Evolutionary conservation across 2,113 vertebrate genomes (phyloP), one percentile per base, ranked within the genome.

Genomic region (Passer montanus): DNA sequence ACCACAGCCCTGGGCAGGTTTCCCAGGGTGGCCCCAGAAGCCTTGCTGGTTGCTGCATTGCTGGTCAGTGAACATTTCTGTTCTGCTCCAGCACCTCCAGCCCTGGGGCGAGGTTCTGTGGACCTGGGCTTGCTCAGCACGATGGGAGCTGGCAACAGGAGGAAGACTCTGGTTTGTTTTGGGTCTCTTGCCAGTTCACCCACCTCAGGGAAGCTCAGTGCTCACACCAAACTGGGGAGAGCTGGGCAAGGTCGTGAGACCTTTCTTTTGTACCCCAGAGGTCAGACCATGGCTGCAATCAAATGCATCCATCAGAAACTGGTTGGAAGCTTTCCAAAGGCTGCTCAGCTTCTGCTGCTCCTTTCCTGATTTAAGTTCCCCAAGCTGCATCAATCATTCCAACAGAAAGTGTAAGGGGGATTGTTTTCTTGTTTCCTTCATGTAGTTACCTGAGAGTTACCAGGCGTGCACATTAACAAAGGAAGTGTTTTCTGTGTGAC

Each of bases 251-350:
- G 44, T 62, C 56, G 69, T 49, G 30, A 28, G 50, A 81, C 77
- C 53, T 77, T 70, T 76, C 69, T 62, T 93, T 84, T 69, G 20
- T 21, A 85, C 43, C n/a, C 74, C 87, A 83, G 94, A 89, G 37
- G 56, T 96, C 74, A 67, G 15, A 55, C 7, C 10, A 15, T 59
- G 49, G 39, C 17, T 95, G 82, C 43, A 87, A 52, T 11, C 33
- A 91, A 94, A 96, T 59, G 59, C 53, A 35, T 87, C 95, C 94
- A 95, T 93, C 55, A 93, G n/a, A 50, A 95, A 77, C 74, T 26
- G 11, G 2, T 17, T 73, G 84, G 55, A 84, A 35, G 23, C 22
- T 90, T 77, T 93, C 39, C 73, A 78, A 64, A 35, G 37, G 46
- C 70, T 84, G 56, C 27, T 82, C 46, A 91, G 37, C 21, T 81